A percentile compares a stretch with the other conserved stretches of the same genome.
Conservation (phyloP, 2,113 vertebrate species). For the Stomatorhinus ivindoensis region DNA sequence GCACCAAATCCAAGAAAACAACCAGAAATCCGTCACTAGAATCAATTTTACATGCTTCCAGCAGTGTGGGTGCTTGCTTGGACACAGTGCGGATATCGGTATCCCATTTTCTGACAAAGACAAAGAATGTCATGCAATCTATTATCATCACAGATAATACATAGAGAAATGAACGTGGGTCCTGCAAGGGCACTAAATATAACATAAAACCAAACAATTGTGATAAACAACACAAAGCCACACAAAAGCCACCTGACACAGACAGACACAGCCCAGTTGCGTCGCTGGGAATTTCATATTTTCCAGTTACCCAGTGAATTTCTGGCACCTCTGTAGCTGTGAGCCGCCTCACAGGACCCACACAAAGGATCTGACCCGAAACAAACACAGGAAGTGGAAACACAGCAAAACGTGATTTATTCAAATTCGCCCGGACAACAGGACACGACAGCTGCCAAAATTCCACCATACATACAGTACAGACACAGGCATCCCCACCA, state of each 20-base stretch:
- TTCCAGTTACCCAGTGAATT: not conserved
- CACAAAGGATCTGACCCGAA: not conserved
- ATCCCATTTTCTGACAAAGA: not conserved
- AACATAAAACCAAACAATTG: not conserved
- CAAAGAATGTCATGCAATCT: not conserved
- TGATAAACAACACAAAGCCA: not conserved
- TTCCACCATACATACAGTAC: not conserved
- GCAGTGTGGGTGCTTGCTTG: not conserved
- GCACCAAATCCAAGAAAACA: not conserved
- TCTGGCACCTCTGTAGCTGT: not conserved
- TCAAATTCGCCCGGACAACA: not conserved
- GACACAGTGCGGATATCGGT: not conserved
- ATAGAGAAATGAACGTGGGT: not conserved
- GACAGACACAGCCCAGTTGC: not conserved
- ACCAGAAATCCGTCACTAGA: not conserved
- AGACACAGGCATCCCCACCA: too few relatives aligned
- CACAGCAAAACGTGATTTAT: not conserved
- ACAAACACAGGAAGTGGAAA: not conserved
- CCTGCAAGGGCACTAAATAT: not conserved
- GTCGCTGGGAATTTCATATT: not conserved
- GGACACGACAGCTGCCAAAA: not conserved
- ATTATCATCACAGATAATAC: not conserved
- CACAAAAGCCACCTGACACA: not conserved
- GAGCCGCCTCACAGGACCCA: not conserved
- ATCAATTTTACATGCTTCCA: not conserved